A percentile compares a stretch with the other conserved stretches of the same genome.
Evolutionary conservation across 2,888 invertebrate genomes (phyloP).

Genomic region (Frankliniella intonsa): DNA sequence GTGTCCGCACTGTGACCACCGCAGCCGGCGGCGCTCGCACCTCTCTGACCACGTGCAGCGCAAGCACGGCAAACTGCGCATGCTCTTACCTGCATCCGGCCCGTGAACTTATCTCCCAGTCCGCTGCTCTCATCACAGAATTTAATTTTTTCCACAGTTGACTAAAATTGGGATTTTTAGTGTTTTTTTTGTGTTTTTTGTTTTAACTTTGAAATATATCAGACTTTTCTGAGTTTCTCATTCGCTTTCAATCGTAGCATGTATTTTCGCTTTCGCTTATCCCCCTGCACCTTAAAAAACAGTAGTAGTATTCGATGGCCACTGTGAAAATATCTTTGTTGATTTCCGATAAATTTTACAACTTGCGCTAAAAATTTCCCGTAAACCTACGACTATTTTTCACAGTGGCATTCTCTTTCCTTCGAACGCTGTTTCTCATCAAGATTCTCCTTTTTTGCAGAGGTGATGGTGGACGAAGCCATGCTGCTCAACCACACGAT

Average conservation of each 20-base stretch:
- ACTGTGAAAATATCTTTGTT: too few species aligned
- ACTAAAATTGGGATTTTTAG: neutral
- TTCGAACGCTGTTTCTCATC: neutral
- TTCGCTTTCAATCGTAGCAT: too few species aligned
- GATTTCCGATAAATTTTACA: too few species aligned
- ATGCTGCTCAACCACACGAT: neutral
- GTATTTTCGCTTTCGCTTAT: too few species aligned
- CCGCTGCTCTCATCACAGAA: neutral
- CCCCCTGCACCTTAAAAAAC: too few species aligned
- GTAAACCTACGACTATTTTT: too few species aligned
- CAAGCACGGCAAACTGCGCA: neutral
- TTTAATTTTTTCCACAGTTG: neutral
- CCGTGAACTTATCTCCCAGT: neutral
- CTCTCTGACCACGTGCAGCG: constrained; percentile 48
- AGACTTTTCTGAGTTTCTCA: too few species aligned
- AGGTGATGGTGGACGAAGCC: neutral
- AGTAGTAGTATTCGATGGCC: too few species aligned
- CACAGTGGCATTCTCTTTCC: neutral
- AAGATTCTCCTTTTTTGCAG: neutral
- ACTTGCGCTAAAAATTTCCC: too few species aligned
- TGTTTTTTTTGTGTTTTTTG: neutral
- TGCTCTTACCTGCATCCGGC: neutral
- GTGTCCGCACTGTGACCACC: constrained; percentile 48
- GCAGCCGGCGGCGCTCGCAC: constrained; percentile 48
- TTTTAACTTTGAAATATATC: neutral